Evolutionary conservation across 2,888 invertebrate species (phyloP).

Genomic region (Apodemia mormo): DNA sequence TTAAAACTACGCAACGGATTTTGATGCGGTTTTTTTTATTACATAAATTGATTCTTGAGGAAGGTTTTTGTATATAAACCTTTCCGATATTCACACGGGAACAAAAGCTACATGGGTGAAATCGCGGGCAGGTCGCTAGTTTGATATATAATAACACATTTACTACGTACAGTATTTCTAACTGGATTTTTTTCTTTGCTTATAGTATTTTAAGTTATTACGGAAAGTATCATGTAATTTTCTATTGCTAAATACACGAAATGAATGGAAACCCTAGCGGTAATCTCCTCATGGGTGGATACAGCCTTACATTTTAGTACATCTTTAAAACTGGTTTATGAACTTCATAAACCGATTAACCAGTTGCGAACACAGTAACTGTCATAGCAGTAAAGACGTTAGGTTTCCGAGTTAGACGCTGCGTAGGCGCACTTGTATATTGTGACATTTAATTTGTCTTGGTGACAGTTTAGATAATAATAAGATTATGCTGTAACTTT

Average conservation of each 20-base stretch:
- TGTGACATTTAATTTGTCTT: slow-evolving; percentile 23
- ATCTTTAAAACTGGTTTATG: slow-evolving; percentile 20
- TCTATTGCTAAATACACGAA: neutral
- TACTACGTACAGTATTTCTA: no score
- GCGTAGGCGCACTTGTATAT: slow-evolving; percentile 23
- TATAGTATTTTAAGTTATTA: no score
- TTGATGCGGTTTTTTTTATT: no score
- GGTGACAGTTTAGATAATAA: slow-evolving; percentile 19
- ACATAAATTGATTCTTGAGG: no score
- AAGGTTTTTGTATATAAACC: no score
- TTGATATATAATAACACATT: no score
- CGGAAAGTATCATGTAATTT: no score
- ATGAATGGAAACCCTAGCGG: neutral
- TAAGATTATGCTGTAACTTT: slow-evolving; percentile 7
- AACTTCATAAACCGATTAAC: slow-evolving; percentile 23
- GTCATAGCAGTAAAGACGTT: slow-evolving; percentile 24
- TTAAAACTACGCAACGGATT: no score
- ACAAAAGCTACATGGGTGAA: no score
- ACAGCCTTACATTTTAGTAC: slow-evolving; percentile 13
- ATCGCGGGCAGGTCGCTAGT: no score
- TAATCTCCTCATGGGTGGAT: slow-evolving; percentile 1
- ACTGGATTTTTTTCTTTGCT: no score
- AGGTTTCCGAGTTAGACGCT: slow-evolving; percentile 1
- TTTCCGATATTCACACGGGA: no score
- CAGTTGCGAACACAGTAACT: slow-evolving; percentile 20